phyloP scores from a whole-genome alignment of 2,888 invertebrate species.

The Campopleginae sp. region DNA sequence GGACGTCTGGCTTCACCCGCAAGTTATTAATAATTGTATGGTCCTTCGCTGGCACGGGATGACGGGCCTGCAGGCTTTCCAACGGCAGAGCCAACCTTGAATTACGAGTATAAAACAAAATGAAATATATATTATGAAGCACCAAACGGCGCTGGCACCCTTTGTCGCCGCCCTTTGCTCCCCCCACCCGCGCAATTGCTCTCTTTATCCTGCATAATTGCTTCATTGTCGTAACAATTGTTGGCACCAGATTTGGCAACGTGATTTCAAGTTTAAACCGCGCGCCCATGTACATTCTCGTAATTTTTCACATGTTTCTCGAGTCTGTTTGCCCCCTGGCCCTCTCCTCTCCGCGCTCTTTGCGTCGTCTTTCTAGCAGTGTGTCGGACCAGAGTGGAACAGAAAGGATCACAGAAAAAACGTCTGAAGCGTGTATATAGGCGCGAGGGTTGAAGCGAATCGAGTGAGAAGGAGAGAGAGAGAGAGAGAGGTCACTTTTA shows the following conservation, averaged over 20 bases:
- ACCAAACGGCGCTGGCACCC: slow-evolving; percentile 20
- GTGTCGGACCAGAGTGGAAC: slow-evolving; percentile 29
- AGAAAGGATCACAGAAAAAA: slow-evolving; percentile 38
- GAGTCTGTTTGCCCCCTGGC: slow-evolving; percentile 44
- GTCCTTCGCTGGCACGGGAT: slow-evolving; percentile 43
- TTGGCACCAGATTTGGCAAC: slow-evolving; percentile 45
- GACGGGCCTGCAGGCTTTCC: slow-evolving; percentile 42
- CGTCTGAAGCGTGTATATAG: slow-evolving; percentile 29
- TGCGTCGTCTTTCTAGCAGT: slow-evolving; percentile 26
- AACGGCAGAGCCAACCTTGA: slow-evolving; percentile 38
- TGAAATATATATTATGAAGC: slow-evolving; percentile 50
- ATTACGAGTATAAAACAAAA: slow-evolving; percentile 41
- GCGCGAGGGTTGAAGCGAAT: slow-evolving; percentile 49
- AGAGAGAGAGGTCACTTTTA: slow-evolving; percentile 79
- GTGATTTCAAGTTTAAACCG: slow-evolving; percentile 5
- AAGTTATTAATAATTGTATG: slow-evolving; percentile 67
- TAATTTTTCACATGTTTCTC: slow-evolving; percentile 51
- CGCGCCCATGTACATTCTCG: too few relatives aligned
- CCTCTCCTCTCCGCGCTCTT: slow-evolving; percentile 15
- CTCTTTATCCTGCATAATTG: neutral
- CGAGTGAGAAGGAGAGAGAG: slow-evolving; percentile 67
- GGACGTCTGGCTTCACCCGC: slow-evolving; percentile 58
- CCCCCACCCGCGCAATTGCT: neutral
- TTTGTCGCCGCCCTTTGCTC: neutral
- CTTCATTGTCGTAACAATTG: slow-evolving; percentile 33